A percentile compares a stretch with the other conserved stretches of the same genome.
Conservation (phyloP, 2,888 invertebrate species). For the Watsonalla cultraria region DNA sequence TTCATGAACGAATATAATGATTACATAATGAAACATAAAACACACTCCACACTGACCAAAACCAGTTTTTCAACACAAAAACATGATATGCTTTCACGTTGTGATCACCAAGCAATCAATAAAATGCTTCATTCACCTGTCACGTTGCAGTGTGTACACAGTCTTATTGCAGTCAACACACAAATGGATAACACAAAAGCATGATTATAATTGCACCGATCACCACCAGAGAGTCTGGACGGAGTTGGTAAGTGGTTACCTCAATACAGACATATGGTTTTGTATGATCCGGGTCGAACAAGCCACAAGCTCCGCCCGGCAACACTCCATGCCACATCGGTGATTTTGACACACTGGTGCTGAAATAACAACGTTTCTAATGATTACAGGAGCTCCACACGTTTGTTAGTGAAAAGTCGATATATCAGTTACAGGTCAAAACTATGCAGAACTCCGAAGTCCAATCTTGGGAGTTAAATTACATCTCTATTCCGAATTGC, state of each 20-base stretch:
- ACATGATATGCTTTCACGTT: neutral
- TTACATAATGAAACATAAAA: no score
- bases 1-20: no score
- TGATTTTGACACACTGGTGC: slow-evolving; percentile 74
- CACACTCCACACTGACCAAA: no score
- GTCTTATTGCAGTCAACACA: no score
- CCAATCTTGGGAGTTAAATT: no score
- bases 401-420: no score
- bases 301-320: slow-evolving; percentile 93
- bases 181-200: neutral
- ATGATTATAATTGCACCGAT: neutral
- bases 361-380: slow-evolving; percentile 24
- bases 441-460: no score
- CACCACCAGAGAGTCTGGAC: neutral
- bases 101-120: neutral
- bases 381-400: no score
- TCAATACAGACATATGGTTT: slow-evolving; percentile 81
- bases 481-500: no score
- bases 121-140: no score
- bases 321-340: slow-evolving; percentile 95
- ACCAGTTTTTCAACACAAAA: neutral
- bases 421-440: no score
- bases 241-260: slow-evolving; percentile 26
- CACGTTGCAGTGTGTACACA: no score
- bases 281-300: slow-evolving; percentile 93